Base-by-base conservation (phyloP, 2,888 invertebrate species). In the Mylabris sibirica region DNA sequence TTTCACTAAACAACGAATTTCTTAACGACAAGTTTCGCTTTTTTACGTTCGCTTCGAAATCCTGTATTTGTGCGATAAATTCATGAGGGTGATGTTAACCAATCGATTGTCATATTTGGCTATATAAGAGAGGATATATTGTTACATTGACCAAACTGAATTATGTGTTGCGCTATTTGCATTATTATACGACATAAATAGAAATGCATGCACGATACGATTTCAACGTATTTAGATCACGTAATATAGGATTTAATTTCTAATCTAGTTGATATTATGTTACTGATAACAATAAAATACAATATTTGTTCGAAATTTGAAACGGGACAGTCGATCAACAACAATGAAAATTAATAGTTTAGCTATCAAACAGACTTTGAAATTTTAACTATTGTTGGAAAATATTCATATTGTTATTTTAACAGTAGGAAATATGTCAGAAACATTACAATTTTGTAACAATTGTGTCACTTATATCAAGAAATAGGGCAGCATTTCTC, bases 211-310 rank as follows among this genome's bases (percentile, higher is more conserved):
- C 14, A 49, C 20, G 49, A 49, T 49, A 49, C 49, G 11, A 49
- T 49, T 60, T 60, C 38, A 41, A 38, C 30, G 61, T 41, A 61
- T 34, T 38, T 30, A 35, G 24, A 38, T 61, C 61, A 61, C 61
- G 61, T 61, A 61, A 38, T 61, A 20, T 38, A 30, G 38, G 34
- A 61, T 61, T 61, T 61, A 61, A 61, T 61, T 35, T 20, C 22
- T 35, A 61, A 61, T 61, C 38, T 24, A 61, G 61, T 61, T 38
- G 38, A 38, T 61, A 61, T 61, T 61, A 61, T 61, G 61, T 35
- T 61, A 41, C 38, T 61, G 38, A 61, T 41, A 60, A 17, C 22
- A 22, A 8, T 53, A 22, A 53, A 53, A 53, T 44, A 44, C 44
- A 44, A 44, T 53, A 53, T 22, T 53, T 53, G 49, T 22, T 2